Conservation (phyloP, 37 sponge, comb jelly and placozoan genomes). For the Spongia lamella region DNA sequence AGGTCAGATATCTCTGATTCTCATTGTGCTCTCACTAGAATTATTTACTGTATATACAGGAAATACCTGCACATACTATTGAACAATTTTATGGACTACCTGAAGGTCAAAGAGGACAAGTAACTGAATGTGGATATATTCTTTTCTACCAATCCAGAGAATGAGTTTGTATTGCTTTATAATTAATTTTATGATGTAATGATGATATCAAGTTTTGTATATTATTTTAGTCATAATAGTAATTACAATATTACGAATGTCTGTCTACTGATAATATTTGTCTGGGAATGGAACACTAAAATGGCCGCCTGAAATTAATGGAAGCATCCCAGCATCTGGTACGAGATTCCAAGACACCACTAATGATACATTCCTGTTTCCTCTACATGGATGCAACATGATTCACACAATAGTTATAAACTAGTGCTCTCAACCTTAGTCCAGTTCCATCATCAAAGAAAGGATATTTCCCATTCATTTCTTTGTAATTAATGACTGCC, state of each 20-base stretch:
- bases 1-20: constrained; percentile 1
- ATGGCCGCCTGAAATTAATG: constrained; percentile 47
- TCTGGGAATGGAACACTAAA: constrained; percentile 41
- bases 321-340: constrained; percentile 89
- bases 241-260: neutral
- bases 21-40: neutral
- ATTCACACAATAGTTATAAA: too few species aligned
- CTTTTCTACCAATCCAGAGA: constrained; percentile 91
- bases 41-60: constrained; percentile 29
- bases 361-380: constrained; percentile 73
- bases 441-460: constrained; percentile 95
- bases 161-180: constrained; percentile 6
- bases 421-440: constrained; percentile 32
- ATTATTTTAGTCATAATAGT: neutral
- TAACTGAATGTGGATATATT: constrained; percentile 90
- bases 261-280: constrained; percentile 1
- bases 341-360: constrained; percentile 87
- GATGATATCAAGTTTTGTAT: neutral
- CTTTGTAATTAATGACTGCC: constrained; percentile 47
- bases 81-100: constrained; percentile 90
- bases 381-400: constrained; percentile 38
- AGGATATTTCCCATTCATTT: constrained; percentile 67
- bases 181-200: neutral
- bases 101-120: constrained; percentile 58
- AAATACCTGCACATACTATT: constrained; percentile 87